A percentile compares a stretch with the other conserved stretches of the same genome.
phyloP scores from a whole-genome alignment of 2,113 vertebrate genomes.

The Eublepharis macularius region DNA sequence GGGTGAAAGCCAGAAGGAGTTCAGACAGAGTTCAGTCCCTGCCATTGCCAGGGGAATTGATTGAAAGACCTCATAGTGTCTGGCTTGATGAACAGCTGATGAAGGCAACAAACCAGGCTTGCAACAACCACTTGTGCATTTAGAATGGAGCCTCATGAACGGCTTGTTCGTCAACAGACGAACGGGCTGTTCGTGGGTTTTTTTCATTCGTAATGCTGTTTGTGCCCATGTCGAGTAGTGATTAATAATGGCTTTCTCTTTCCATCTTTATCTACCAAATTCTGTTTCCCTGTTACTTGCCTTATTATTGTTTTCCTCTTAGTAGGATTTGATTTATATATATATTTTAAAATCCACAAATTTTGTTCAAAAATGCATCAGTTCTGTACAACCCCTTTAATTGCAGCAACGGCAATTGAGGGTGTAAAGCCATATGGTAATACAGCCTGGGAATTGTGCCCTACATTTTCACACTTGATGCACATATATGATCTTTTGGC shows the following conservation, averaged over 20 bases:
- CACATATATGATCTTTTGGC: slow-evolving; percentile 70
- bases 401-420: slow-evolving; percentile 15
- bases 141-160: too few species aligned
- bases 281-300: not conserved
- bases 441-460: slow-evolving; percentile 65
- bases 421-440: slow-evolving; percentile 63
- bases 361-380: slow-evolving; percentile 22
- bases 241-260: not conserved
- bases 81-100: too few species aligned
- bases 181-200: too few species aligned
- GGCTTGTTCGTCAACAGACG: too few species aligned
- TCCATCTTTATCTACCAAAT: not conserved
- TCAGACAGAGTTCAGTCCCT: too few species aligned
- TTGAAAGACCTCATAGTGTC: too few species aligned
- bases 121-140: too few species aligned
- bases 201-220: too few species aligned
- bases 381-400: slow-evolving; percentile 21
- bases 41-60: too few species aligned
- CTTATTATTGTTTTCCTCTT: not conserved
- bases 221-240: too few species aligned
- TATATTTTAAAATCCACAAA: slow-evolving; percentile 2
- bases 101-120: too few species aligned
- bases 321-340: not conserved
- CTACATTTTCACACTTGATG: slow-evolving; percentile 66
- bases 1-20: too few species aligned